These are phyloP conservation scores for Drosophila paramelanica DNA, from an alignment of 2,888 invertebrate genomes.

Conservation along the genomic window DNA sequence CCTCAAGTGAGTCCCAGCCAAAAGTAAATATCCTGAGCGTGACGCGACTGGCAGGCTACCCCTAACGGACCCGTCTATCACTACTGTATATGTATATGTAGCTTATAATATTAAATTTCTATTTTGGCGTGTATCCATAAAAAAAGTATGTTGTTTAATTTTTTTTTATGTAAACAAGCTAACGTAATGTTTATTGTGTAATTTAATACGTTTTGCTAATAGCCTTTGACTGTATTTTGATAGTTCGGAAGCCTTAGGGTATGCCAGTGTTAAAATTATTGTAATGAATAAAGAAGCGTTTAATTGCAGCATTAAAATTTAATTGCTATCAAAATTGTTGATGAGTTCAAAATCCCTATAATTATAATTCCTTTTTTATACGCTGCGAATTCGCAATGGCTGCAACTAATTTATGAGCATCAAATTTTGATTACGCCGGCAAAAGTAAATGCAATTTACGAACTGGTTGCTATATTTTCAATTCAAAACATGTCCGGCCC, in stretches of 20 bases:
- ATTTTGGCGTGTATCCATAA: constrained; percentile 35
- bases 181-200: constrained; percentile 51
- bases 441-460: not conserved
- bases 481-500: not conserved
- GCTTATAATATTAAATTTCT: constrained; percentile 57
- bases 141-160: constrained; percentile 26
- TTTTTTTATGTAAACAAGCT: constrained; percentile 50
- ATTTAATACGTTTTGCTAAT: constrained; percentile 72
- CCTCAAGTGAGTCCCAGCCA: constrained; percentile 40
- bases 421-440: constrained; percentile 24
- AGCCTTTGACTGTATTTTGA: constrained; percentile 59
- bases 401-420: not conserved
- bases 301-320: constrained; percentile 53
- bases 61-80: not conserved
- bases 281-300: constrained; percentile 39
- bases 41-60: constrained; percentile 28
- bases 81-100: constrained; percentile 26
- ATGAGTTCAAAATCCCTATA: constrained; percentile 35
- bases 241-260: constrained; percentile 37
- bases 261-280: constrained; percentile 5
- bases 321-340: constrained; percentile 41
- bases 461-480: not conserved
- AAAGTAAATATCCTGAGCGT: constrained; percentile 54
- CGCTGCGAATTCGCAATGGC: constrained; percentile 20
- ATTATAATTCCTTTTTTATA: constrained; percentile 39